Percentiles rank a stretch among this genome's conserved stretches.
phyloP scores from a whole-genome alignment of 2,113 vertebrate genomes.

The Saccopteryx leptura region DNA sequence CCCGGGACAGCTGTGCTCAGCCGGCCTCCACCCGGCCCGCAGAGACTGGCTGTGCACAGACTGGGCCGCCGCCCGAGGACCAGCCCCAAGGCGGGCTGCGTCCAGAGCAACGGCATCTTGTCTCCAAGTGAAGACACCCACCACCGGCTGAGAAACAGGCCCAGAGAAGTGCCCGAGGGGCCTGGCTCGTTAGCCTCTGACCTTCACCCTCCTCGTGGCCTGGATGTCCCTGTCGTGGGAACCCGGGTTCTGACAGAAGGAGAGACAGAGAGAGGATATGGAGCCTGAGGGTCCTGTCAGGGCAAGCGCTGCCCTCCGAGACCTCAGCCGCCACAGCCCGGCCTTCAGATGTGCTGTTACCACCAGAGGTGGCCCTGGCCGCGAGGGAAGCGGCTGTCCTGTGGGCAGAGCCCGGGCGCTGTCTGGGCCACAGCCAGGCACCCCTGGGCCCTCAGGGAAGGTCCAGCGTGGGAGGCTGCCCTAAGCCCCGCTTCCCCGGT shows the following conservation, averaged over 20 bases:
- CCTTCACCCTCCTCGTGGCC: no score
- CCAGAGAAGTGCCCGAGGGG: background rate
- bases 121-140: fast-evolving
- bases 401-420: no score
- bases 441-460: no score
- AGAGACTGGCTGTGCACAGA: background rate
- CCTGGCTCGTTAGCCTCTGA: background rate
- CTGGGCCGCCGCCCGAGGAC: fast-evolving
- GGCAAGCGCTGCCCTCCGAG: background rate
- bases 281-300: background rate
- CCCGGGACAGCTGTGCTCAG: background rate
- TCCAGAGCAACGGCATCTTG: fast-evolving
- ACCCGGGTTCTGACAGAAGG: background rate
- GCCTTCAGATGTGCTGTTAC: background rate
- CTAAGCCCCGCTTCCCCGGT: no score
- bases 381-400: no score
- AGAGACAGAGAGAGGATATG: background rate
- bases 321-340: background rate
- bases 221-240: fast-evolving
- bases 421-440: no score
- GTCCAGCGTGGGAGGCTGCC: no score
- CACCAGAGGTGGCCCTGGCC: no score
- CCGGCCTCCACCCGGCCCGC: fast-evolving
- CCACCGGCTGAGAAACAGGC: background rate
- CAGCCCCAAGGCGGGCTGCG: fast-evolving